phyloP scores from a whole-genome alignment of 2,888 invertebrate genomes.

The Ptilodon capucinus region DNA sequence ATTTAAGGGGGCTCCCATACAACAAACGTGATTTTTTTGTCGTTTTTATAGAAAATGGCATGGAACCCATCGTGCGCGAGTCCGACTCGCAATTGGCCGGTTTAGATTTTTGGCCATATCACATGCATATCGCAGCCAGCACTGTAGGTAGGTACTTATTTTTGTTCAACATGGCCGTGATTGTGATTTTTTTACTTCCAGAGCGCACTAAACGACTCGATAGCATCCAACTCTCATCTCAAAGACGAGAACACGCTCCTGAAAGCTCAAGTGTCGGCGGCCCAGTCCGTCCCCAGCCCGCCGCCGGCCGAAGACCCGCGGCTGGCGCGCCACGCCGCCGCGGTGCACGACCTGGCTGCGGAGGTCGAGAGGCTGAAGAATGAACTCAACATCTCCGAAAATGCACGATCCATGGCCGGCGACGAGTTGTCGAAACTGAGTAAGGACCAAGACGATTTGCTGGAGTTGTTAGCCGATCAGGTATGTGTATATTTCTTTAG shows the following conservation, averaged over 20 bases:
- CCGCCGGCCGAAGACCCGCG: constrained; percentile 12
- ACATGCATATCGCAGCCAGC: too few relatives aligned
- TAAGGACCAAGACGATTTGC: constrained; percentile 96
- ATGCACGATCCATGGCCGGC: constrained; percentile 31
- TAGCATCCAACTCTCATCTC: constrained; percentile 87
- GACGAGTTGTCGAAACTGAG: constrained; percentile 85
- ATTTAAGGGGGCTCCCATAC: too few relatives aligned
- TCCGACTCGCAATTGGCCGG: too few relatives aligned
- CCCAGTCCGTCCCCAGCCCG: constrained; percentile 26
- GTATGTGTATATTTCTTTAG: constrained; percentile 60
- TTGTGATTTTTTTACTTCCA: constrained; percentile 37
- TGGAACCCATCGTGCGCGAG: too few relatives aligned
- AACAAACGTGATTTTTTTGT: too few relatives aligned
- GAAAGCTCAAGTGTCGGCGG: constrained; percentile 86
- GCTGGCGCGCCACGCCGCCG: constrained; percentile 27
- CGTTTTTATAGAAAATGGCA: too few relatives aligned
- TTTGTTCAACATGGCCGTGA: too few relatives aligned
- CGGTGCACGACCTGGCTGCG: constrained; percentile 35
- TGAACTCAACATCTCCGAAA: constrained; percentile 38
- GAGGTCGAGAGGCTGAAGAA: constrained; percentile 41
- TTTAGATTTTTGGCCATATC: too few relatives aligned
- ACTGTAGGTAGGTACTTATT: too few relatives aligned
- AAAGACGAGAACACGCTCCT: constrained; percentile 94
- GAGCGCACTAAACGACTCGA: constrained; percentile 84
- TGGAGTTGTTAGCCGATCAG: constrained; percentile 95